Conservation (phyloP, 2,888 invertebrate genomes). For the Sepiola atlantica region DNA sequence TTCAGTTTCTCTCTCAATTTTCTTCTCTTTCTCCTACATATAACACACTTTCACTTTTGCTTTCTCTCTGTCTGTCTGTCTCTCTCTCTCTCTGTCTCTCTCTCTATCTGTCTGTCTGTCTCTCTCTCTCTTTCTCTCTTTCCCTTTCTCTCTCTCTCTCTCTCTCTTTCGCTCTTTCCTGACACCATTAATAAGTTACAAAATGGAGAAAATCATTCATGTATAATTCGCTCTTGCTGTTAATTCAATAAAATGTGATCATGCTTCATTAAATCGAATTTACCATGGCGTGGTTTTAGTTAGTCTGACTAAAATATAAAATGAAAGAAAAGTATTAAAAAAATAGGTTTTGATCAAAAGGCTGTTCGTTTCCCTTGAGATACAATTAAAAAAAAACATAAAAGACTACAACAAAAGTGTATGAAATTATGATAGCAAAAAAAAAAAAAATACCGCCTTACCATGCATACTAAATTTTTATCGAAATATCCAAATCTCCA, state of each 20-base stretch:
- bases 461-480: too few species aligned
- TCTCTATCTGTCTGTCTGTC: too few species aligned
- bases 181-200: not conserved
- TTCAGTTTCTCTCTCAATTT: too few species aligned
- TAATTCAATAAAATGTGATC: not conserved
- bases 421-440: not conserved
- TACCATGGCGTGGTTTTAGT: not conserved
- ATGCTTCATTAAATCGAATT: not conserved
- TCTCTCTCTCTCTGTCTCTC: too few species aligned
- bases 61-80: too few species aligned
- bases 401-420: not conserved
- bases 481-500: too few species aligned
- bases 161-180: not conserved
- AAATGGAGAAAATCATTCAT: not conserved
- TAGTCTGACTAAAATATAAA: not conserved
- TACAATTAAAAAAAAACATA: not conserved
- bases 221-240: not conserved
- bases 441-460: too few species aligned
- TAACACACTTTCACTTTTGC: too few species aligned
- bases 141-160: not conserved
- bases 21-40: too few species aligned
- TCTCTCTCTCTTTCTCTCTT: not conserved
- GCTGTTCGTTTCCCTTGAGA: not conserved
- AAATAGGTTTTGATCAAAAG: not conserved
- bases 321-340: not conserved